phyloP scores from a whole-genome alignment of 1,140 invertebrate genomes.

The Chrysomallon squamiferum region DNA sequence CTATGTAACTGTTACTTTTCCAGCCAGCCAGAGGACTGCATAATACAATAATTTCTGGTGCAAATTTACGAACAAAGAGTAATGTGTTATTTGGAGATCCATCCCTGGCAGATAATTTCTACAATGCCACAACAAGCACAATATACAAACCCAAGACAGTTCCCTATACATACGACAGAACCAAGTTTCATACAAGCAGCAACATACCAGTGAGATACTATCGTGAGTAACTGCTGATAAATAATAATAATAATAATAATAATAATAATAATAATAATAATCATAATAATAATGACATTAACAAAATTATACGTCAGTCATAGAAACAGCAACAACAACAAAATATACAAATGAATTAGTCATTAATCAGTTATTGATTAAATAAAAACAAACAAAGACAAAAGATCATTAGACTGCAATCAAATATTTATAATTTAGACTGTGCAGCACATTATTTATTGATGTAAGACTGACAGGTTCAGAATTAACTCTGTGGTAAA shows the following conservation, averaged over 20 bases:
- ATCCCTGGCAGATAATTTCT: slow-evolving; percentile 28
- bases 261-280: no score
- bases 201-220: slow-evolving; percentile 51
- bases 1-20: slow-evolving; percentile 10
- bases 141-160: slow-evolving; percentile 37
- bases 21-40: slow-evolving; percentile 44
- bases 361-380: no score
- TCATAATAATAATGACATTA: no score
- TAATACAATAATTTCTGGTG: slow-evolving; percentile 51
- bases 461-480: no score
- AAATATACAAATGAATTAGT: no score
- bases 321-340: no score
- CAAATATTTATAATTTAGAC: no score
- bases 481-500: no score
- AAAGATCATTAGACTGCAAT: no score
- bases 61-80: slow-evolving; percentile 48
- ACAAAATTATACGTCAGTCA: not conserved
- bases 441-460: no score
- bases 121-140: slow-evolving; percentile 43
- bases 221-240: slow-evolving; percentile 32
- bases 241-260: not conserved
- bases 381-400: no score
- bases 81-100: slow-evolving; percentile 54
- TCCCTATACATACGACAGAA: slow-evolving; percentile 40
- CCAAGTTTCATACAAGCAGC: slow-evolving; percentile 38